A percentile compares a stretch with the other conserved stretches of the same genome.
Conservation (phyloP, 2,113 vertebrate species). For the Suricata suricatta region DNA sequence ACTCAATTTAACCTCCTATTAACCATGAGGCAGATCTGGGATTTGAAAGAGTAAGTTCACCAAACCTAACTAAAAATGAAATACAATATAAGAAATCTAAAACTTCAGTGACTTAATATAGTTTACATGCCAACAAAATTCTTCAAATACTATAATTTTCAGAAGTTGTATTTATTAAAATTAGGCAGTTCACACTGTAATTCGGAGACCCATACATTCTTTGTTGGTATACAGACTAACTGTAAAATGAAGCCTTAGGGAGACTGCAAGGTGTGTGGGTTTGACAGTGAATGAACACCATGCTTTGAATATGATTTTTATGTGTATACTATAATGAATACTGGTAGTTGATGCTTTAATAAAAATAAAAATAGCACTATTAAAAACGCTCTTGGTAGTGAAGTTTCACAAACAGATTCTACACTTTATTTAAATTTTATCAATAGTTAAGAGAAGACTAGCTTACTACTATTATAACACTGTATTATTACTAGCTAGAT, state of each 20-base stretch:
- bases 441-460: neutral
- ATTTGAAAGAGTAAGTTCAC: neutral
- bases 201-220: neutral
- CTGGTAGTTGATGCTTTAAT: neutral
- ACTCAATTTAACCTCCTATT: constrained; percentile 24
- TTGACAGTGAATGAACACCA: neutral
- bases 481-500: neutral
- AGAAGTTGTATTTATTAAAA: constrained; percentile 5
- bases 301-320: neutral
- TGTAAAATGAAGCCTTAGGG: neutral
- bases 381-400: neutral
- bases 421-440: constrained; percentile 3
- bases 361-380: neutral
- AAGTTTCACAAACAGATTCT: neutral
- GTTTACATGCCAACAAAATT: neutral
- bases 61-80: constrained; percentile 39
- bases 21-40: neutral
- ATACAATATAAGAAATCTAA: constrained; percentile 28
- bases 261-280: neutral
- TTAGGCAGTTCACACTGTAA: neutral
- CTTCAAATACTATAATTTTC: neutral
- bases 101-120: constrained; percentile 4
- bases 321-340: neutral
- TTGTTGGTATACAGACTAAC: neutral
- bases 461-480: neutral